Base-by-base conservation (phyloP, 2,888 invertebrate genomes). In the Ennomos erosarius region DNA sequence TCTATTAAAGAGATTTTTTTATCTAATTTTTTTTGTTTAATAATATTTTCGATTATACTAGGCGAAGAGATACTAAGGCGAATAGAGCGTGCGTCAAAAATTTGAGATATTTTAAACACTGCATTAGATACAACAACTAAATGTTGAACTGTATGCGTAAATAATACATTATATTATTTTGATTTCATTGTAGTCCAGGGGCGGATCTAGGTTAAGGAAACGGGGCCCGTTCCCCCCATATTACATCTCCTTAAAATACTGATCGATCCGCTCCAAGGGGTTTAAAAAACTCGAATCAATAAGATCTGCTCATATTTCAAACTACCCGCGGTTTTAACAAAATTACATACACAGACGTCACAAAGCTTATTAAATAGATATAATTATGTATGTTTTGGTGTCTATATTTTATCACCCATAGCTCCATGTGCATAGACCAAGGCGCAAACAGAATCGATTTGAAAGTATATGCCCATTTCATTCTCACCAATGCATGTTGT, bases 291-390 rank as follows among this genome's bases (percentile, higher is more conserved):
- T 54, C 54, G 45, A 10, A 37, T 34, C 12, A 44, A 35, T 43
- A 10, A 33, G 56, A 59, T 53, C 37, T 26, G 47, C 51, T 67
- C 63, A 58, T 56, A 60, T 60, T 53, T 68, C 67, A 68, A 65
- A 64, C 67, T 68, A 68, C 67, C 62, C 64, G 57, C 64, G 51
- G 10, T 58, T 56, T 60, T 59, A 47, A 37, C 65, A 65, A 63
- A 65, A 63, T 59, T 55, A 37, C 65, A 65, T 16, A 62, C 55
- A 13, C 63, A 65, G 59, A 59, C 67, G 67, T 68, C 67, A 68
- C 67, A 60, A 33, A 56, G 59, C 59, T 47, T 67, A 61, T 61
- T 59, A 52, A 13, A 65, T 64, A 63, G 59, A 52, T 62, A 60
- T 34, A 61, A 57, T 52, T 61, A 57, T 64, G 63, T 68, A 59